These are phyloP conservation scores for Salvelinus alpinus DNA, from an alignment of 2,113 vertebrate genomes.

Conservation along the genomic window DNA sequence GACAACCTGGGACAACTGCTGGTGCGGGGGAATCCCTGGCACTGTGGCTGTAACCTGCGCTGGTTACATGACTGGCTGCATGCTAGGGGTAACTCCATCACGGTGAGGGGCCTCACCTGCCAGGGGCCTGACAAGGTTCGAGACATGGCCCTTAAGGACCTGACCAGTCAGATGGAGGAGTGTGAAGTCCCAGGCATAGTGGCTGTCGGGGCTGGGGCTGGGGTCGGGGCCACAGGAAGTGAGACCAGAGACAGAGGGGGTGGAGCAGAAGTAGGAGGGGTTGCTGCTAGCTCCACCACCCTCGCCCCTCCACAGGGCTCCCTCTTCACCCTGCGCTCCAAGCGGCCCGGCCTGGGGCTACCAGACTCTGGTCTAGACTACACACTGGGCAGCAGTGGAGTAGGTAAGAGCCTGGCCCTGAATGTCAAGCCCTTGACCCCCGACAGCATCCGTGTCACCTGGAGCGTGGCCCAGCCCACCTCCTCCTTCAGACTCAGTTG, in stretches of 20 bases:
- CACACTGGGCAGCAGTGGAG: constrained; percentile 80
- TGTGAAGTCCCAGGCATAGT: constrained; percentile 79
- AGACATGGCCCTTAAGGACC: constrained; percentile 85
- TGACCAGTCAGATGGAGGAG: constrained; percentile 86
- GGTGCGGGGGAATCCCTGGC: constrained; percentile 92
- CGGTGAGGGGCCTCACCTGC: constrained; percentile 87
- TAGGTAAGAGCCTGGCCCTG: constrained; percentile 83
- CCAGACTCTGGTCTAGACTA: constrained; percentile 85
- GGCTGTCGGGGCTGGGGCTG: constrained; percentile 45
- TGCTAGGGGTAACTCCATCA: constrained; percentile 80
- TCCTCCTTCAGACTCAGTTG: constrained; percentile 90
- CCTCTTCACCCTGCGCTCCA: constrained; percentile 86
- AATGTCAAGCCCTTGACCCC: constrained; percentile 87
- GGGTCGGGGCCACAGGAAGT: constrained; percentile 49
- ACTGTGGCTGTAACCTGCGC: constrained; percentile 90
- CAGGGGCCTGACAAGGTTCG: constrained; percentile 86
- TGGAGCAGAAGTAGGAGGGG: constrained; percentile 48
- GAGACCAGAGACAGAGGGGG: constrained; percentile 52
- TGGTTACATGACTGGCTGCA: constrained; percentile 92
- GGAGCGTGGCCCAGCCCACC: constrained; percentile 81
- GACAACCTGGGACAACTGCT: constrained; percentile 85
- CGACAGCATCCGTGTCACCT: constrained; percentile 86
- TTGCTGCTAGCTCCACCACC: constrained; percentile 75
- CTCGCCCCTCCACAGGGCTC: constrained; percentile 86
- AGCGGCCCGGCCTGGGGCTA: constrained; percentile 80